phyloP scores from a whole-genome alignment of 2,113 vertebrate species.

The Scortum barcoo region DNA sequence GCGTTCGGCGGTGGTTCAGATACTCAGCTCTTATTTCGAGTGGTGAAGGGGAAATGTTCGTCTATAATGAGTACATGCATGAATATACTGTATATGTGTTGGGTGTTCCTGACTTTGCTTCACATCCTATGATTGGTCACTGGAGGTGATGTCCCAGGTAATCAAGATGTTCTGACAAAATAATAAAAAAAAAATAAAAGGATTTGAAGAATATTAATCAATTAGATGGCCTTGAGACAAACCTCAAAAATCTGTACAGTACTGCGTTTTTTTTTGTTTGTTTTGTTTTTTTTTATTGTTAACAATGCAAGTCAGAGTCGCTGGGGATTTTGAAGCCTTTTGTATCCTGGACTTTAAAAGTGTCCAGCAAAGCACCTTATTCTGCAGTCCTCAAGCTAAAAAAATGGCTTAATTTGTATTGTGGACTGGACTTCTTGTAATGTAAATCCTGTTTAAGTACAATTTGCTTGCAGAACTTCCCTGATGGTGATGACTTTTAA shows the following conservation, averaged over 20 bases:
- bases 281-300: conserved; percentile 18
- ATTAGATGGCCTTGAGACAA: conserved; percentile 60
- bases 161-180: conserved; percentile 36
- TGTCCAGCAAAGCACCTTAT: conserved; percentile 76
- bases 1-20: conserved; percentile 15
- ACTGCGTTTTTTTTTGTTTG: neutral
- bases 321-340: conserved; percentile 71
- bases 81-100: conserved; percentile 51
- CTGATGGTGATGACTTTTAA: conserved; percentile 66
- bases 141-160: conserved; percentile 73
- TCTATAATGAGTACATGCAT: conserved; percentile 57
- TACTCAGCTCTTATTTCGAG: conserved; percentile 21
- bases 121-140: conserved; percentile 49
- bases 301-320: conserved; percentile 61
- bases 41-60: conserved; percentile 10
- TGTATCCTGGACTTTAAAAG: conserved; percentile 56
- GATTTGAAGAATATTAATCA: conserved; percentile 32
- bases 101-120: conserved; percentile 56
- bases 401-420: conserved; percentile 40
- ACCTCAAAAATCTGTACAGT: conserved; percentile 53
- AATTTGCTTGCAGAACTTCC: conserved; percentile 48
- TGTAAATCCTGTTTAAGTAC: conserved; percentile 54
- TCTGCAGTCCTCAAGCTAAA: conserved; percentile 37
- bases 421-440: conserved; percentile 48
- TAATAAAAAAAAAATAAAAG: neutral